Base-by-base conservation (phyloP, 2,888 invertebrate species). In the Pyrochroa serraticornis region DNA sequence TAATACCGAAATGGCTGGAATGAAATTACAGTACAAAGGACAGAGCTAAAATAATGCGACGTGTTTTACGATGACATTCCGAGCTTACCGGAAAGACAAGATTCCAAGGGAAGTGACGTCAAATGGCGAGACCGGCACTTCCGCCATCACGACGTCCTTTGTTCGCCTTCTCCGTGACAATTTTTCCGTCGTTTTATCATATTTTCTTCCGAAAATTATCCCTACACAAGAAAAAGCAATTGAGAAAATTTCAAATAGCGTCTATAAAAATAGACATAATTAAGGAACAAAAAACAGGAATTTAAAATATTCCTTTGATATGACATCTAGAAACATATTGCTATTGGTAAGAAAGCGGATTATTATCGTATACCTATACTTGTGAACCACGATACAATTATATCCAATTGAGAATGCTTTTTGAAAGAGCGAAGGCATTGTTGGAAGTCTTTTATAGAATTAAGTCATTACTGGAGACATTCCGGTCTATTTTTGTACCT, bases 71-170 rank as follows among this genome's bases (percentile, higher is more conserved):
- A 41, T 51, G 62, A 56, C 55, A 57, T 61, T 61, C 42, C 50
- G 39, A 48, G 61, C 52, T 60, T 57, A 60, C 65, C 64, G 66
- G 66, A 65, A 67, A 65, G 66, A 63, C 51, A 61, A 61, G 65
- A 63, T 67, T 67, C 61, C 65, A 62, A 57, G 48, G 66, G 67
- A 67, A 55, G 62, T 67, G 69, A 66, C 66, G 69, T 66, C 64
- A 63, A 60, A 53, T 54, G 62, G 58, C 63, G 62, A 48, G 63
- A 64, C 64, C 60, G 54, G 55, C 58, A 61, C 55, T 62, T 66
- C 66, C 66, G 64, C 54, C 32, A 22, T 22, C 22, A 46, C 36
- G 56, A 56, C 41, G 58, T 55, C 54, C 58, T 41, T 43, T 52
- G 49, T 43, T 64, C 56, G 51, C 63, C 46, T 57, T 56, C 49